phyloP scores from a whole-genome alignment of 1,140 invertebrate species.

The Drosophila mauritiana region DNA sequence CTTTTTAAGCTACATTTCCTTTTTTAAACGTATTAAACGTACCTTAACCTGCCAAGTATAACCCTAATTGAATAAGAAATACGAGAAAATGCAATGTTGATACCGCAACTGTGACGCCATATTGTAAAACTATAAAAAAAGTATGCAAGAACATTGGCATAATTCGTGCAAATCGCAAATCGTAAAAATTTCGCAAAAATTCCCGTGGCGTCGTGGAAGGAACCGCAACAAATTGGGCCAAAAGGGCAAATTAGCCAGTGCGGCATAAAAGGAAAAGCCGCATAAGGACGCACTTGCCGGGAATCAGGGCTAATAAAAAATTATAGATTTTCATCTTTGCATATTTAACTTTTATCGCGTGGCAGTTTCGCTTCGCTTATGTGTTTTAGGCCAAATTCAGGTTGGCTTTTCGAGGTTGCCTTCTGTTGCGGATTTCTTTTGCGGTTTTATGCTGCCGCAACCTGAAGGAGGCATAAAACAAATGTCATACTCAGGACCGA shows the following conservation, averaged over 20 bases:
- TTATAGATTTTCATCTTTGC: constrained; percentile 82
- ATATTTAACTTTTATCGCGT: constrained; percentile 79
- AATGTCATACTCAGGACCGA: constrained; percentile 76
- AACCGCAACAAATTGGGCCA: constrained; percentile 75
- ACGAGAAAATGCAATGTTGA: constrained; percentile 64
- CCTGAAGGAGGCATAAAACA: constrained; percentile 74
- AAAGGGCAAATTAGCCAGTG: constrained; percentile 62
- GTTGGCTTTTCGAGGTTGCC: constrained; percentile 11
- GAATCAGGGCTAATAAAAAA: constrained; percentile 71
- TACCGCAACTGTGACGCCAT: constrained; percentile 59
- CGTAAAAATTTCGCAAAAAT: constrained; percentile 77
- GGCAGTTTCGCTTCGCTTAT: constrained; percentile 53
- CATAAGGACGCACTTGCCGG: constrained; percentile 65
- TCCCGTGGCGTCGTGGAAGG: constrained; percentile 32
- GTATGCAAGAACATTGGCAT: constrained; percentile 47
- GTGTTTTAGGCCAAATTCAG: constrained; percentile 52
- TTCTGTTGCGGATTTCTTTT: constrained; percentile 50
- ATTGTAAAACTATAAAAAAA: constrained; percentile 81
- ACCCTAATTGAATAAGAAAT: constrained; percentile 48
- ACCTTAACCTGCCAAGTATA: not conserved
- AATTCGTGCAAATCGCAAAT: constrained; percentile 78
- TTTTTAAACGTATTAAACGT: not conserved
- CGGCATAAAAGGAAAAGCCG: constrained; percentile 61
- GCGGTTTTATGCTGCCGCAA: constrained; percentile 67
- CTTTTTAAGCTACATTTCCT: not conserved